Percentiles rank a stretch among this genome's conserved stretches.
These are phyloP conservation scores for Griposia aprilina DNA, from an alignment of 2,888 invertebrate genomes.

Conservation along the genomic window DNA sequence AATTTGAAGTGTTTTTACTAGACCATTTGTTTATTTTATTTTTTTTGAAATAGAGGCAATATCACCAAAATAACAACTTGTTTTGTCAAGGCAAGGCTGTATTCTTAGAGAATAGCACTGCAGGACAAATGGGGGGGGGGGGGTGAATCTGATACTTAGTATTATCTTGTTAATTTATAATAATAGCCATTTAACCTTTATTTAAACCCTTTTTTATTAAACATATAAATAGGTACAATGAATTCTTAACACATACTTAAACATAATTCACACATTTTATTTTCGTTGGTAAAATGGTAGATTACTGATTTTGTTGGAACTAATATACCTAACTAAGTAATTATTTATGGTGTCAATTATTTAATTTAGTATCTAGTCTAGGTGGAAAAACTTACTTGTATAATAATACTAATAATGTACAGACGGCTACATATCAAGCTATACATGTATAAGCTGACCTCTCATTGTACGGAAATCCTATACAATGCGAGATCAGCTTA, in stretches of 20 bases:
- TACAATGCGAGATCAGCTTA: no score
- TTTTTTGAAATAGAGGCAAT: neutral
- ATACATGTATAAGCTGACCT: no score
- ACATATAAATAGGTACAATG: neutral
- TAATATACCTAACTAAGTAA: neutral
- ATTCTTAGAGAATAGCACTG: no score
- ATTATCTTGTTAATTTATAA: neutral
- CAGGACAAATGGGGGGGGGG: neutral
- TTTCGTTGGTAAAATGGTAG: neutral
- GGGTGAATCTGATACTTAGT: neutral
- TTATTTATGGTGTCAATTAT: neutral
- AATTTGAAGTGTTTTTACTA: neutral
- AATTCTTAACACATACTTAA: constrained; percentile 7
- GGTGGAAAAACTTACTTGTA: neutral
- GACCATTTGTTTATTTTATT: neutral
- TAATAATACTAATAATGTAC: neutral
- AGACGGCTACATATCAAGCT: no score
- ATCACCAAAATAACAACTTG: neutral
- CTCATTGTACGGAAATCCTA: no score
- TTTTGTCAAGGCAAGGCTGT: no score
- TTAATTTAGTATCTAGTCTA: neutral
- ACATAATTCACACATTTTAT: constrained; percentile 8
- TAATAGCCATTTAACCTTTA: neutral
- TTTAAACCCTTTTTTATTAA: neutral
- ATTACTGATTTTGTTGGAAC: neutral